These are phyloP conservation scores for Sebastes kiyomatsui DNA, from an alignment of 2,797 vertebrate genomes.

Conservation along the genomic window DNA sequence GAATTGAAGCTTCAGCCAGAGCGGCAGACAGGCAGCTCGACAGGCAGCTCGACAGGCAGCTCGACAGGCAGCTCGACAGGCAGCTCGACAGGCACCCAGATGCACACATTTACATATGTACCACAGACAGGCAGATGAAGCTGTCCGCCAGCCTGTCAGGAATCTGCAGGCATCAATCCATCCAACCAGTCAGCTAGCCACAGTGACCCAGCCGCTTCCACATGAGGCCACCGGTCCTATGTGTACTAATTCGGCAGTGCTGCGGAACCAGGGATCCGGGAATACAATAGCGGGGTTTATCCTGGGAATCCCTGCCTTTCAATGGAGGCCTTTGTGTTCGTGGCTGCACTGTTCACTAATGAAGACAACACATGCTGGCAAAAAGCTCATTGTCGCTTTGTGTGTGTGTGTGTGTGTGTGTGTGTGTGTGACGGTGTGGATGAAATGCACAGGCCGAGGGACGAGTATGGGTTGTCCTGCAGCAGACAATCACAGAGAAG, in stretches of 20 bases:
- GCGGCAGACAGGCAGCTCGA: constrained; percentile 4
- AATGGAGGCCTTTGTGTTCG: constrained; percentile 68
- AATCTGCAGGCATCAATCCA: constrained; percentile 44
- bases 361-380: constrained; percentile 61
- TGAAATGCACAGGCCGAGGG: constrained; percentile 22
- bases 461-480: background rate
- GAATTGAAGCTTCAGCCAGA: constrained; percentile 16
- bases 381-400: constrained; percentile 50
- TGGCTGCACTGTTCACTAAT: constrained; percentile 58
- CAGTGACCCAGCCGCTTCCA: constrained; percentile 32
- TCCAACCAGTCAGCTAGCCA: background rate
- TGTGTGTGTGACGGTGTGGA: constrained; percentile 3
- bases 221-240: constrained; percentile 45
- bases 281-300: constrained; percentile 71
- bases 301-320: constrained; percentile 70
- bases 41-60: constrained; percentile 28
- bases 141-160: constrained; percentile 37
- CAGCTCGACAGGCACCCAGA: constrained; percentile 33
- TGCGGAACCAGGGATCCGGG: constrained; percentile 63
- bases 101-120: constrained; percentile 42
- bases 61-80: constrained; percentile 25
- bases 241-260: constrained; percentile 59
- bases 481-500: background rate
- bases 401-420: constrained; percentile 6
- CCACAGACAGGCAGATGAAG: constrained; percentile 30